Evolutionary conservation across 2,113 vertebrate species (phyloP).

Genomic region (Leiothrix lutea): DNA sequence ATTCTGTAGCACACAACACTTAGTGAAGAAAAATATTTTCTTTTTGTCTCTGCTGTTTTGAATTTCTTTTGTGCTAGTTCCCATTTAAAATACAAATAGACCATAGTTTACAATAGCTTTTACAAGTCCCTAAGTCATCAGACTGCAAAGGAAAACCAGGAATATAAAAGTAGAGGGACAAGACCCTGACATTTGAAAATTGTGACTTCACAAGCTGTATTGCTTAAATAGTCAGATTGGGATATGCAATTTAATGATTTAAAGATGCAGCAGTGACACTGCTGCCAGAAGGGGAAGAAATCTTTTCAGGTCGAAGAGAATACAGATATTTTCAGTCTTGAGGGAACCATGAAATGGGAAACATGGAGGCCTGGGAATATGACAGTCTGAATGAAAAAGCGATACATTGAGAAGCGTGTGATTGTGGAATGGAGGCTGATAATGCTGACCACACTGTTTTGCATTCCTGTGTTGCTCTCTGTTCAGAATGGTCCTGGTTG

Average conservation of each 20-base stretch:
- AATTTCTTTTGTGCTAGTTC: not conserved
- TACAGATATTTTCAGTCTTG: conserved; percentile 14
- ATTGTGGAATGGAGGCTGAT: not conserved
- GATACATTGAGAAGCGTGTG: not conserved
- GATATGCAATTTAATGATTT: not conserved
- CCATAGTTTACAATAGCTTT: not conserved
- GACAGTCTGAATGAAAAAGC: not conserved
- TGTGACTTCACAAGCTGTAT: not conserved
- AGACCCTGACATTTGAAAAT: not conserved
- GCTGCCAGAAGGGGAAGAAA: not conserved
- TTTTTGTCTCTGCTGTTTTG: not conserved
- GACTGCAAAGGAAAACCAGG: not conserved
- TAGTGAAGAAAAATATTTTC: not conserved
- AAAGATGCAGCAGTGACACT: not conserved
- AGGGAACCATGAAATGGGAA: not conserved
- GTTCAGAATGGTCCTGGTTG: not conserved
- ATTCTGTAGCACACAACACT: not conserved
- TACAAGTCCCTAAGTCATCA: not conserved
- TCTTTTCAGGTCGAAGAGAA: not conserved
- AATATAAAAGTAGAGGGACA: not conserved
- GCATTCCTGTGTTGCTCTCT: not conserved
- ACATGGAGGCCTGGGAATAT: not conserved
- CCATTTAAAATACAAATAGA: not conserved
- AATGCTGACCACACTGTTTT: not conserved
- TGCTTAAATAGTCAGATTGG: not conserved